Evolutionary conservation across 53 echinoderm and acorn worm species (phyloP).

Genomic region (Astropecten irregularis): DNA sequence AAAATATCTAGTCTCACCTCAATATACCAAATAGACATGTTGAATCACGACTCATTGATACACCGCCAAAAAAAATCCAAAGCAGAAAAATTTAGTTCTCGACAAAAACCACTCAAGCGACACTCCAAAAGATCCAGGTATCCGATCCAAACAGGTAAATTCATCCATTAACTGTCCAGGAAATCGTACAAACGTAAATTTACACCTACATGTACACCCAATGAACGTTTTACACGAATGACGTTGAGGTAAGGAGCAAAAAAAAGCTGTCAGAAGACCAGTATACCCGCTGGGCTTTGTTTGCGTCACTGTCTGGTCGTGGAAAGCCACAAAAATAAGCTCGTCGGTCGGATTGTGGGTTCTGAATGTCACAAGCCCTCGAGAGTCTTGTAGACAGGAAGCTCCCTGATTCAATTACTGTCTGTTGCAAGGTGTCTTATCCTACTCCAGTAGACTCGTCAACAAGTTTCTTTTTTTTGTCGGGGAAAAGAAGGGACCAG

Average conservation of each 20-base stretch:
- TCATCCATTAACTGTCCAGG: no score
- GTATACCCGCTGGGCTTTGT: neutral
- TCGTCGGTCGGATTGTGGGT: no score
- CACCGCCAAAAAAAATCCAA: neutral
- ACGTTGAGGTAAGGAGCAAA: no score
- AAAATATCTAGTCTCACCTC: slow-evolving; percentile 25
- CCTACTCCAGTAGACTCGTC: neutral
- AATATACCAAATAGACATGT: slow-evolving; percentile 30
- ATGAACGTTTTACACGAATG: no score
- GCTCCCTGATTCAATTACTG: slow-evolving; percentile 29
- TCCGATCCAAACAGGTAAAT: no score
- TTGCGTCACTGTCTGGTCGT: neutral
- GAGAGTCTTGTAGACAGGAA: no score
- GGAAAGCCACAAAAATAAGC: no score
- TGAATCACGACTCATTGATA: neutral
- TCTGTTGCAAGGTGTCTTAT: neutral
- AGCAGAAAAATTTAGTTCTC: neutral
- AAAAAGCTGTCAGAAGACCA: no score
- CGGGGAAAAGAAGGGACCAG: no score
- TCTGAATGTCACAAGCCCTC: no score
- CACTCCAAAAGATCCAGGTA: neutral
- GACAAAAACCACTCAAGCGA: neutral
- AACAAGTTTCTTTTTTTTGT: neutral
- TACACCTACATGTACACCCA: no score
- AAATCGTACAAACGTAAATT: no score